Evolutionary conservation across 2,888 invertebrate genomes (phyloP), one percentile per base, ranked within the genome.

Genomic region (Melanchra persicariae): DNA sequence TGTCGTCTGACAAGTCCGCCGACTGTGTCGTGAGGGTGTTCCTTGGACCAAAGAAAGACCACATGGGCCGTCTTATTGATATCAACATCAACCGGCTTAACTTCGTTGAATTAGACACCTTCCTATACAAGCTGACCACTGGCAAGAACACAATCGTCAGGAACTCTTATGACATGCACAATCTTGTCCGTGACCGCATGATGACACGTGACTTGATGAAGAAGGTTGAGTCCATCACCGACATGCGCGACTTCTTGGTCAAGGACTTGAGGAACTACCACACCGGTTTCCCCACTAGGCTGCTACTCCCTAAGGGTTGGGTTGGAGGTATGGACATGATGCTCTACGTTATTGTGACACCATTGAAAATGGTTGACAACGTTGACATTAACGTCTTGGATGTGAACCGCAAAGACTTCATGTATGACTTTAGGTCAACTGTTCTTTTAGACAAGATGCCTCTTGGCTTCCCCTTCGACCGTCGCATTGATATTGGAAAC

Each of bases 401-500:
- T 71, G 95, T 92, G 68, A 93, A 93, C 71, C 93, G 94, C 80
- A 96, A 93, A 77, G 96, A 96, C 75, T 85, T 94, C 55, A 79
- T 91, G 26, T 71, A 85, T 19, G 94, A 94, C 87, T 93, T 88
- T 88, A 93, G 95, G 78, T 92, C 90, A 24, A 94, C 93, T 69
- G 90, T 92, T 1, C 85, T 94, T 88, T 93, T 97, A 59, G 98
- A 98, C 90, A 96, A 95, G 81, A 96, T 96, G 90, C 96, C 98
- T 57, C 95, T 97, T 86, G 98, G 97, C 62, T 98, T 97, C 96
- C 98, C 98, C 75, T 96, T 98, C 89, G 98, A 98, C 89, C 97
- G 97, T 83, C 93, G 94, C 37, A 96, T 97, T 86, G 94, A 97
- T 54, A 94, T 96, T 57, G 92, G 92, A 61, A 94, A 93, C 76